phyloP scores from a whole-genome alignment of 2,888 invertebrate genomes.

The Drosophila suboccidentalis region DNA sequence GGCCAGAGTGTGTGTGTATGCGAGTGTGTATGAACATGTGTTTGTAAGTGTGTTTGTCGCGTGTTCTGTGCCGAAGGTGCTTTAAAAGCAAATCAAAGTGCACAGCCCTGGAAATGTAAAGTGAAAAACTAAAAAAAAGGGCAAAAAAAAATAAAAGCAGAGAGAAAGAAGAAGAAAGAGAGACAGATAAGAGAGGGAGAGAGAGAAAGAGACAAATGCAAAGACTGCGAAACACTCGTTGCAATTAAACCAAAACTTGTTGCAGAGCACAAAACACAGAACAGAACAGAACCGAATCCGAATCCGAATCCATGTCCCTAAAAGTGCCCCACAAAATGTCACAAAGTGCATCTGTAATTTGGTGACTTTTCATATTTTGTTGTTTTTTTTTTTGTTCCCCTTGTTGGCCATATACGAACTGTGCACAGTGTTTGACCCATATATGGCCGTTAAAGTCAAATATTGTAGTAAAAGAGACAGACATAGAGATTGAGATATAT shows the following conservation, averaged over 20 bases:
- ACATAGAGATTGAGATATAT: neutral
- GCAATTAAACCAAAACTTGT: conserved; percentile 53
- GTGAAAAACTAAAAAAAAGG: conserved; percentile 10
- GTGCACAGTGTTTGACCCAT: conserved; percentile 34
- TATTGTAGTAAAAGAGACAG: neutral
- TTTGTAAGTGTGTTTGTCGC: conserved; percentile 39
- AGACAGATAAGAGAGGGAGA: neutral
- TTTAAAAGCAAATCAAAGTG: conserved; percentile 64
- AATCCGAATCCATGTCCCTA: conserved; percentile 5
- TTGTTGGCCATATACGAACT: conserved; percentile 11
- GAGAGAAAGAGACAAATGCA: neutral
- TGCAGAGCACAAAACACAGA: conserved; percentile 58
- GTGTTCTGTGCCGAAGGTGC: conserved; percentile 51
- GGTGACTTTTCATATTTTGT: neutral
- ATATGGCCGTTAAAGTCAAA: conserved; percentile 40
- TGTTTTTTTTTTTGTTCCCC: neutral
- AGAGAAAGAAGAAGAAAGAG: neutral
- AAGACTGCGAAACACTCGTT: neutral
- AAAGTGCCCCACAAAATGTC: conserved; percentile 10
- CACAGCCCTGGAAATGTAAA: conserved; percentile 48
- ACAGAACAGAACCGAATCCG: conserved; percentile 4
- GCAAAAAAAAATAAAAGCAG: neutral
- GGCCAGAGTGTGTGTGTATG: conserved; percentile 13
- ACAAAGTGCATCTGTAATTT: neutral
- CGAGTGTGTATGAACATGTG: conserved; percentile 4